These are phyloP conservation scores for Pholis gunnellus DNA, from an alignment of 2,113 vertebrate species.

Conservation along the genomic window DNA sequence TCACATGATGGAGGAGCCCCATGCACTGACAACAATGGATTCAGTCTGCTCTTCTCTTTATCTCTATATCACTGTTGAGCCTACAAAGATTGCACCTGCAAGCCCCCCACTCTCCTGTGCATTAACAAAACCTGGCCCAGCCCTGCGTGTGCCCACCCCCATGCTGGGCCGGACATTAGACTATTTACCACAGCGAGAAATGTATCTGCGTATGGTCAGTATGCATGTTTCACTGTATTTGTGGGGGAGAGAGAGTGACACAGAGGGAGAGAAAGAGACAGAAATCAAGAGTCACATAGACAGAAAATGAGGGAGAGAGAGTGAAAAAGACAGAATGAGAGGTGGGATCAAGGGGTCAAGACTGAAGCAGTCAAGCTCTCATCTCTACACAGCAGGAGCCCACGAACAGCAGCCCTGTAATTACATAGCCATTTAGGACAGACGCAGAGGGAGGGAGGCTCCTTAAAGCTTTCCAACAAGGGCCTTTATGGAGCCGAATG, in stretches of 20 bases:
- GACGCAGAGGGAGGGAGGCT: slow-evolving; percentile 45
- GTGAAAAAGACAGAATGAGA: slow-evolving; percentile 58
- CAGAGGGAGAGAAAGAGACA: background rate
- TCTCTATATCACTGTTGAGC: slow-evolving; percentile 73
- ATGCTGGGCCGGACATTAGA: slow-evolving; percentile 65
- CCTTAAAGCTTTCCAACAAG: slow-evolving; percentile 37
- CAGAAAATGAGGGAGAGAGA: slow-evolving; percentile 40
- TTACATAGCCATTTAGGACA: slow-evolving; percentile 76
- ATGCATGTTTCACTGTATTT: slow-evolving; percentile 40
- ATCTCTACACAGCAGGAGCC: slow-evolving; percentile 70
- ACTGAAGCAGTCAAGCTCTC: slow-evolving; percentile 71
- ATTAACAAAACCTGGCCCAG: slow-evolving; percentile 72
- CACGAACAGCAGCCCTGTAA: slow-evolving; percentile 72
- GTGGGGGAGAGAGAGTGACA: slow-evolving; percentile 2
- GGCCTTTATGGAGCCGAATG: slow-evolving; percentile 2
- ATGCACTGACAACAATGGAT: slow-evolving; percentile 39
- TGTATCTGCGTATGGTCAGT: slow-evolving; percentile 18
- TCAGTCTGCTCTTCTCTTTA: slow-evolving; percentile 56
- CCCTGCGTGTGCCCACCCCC: slow-evolving; percentile 57
- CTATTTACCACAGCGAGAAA: slow-evolving; percentile 59
- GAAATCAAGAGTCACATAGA: slow-evolving; percentile 27
- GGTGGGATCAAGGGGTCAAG: slow-evolving; percentile 68
- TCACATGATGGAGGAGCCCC: slow-evolving; percentile 4
- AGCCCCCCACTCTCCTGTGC: slow-evolving; percentile 37
- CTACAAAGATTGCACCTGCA: slow-evolving; percentile 80